Evolutionary conservation across 2,888 invertebrate genomes (phyloP).

Genomic region (Troides aeacus): DNA sequence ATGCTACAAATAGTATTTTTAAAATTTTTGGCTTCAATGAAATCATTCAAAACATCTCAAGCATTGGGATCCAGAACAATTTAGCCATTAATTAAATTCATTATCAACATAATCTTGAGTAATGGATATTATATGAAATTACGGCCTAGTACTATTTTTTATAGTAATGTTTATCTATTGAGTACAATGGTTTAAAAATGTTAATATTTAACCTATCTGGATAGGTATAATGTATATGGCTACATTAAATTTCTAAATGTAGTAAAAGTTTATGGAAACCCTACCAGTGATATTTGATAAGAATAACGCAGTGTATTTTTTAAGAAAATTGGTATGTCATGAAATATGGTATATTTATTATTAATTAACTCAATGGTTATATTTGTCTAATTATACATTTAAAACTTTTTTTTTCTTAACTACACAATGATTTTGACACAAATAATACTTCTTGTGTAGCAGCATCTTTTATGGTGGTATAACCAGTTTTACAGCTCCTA

Average conservation of each 20-base stretch:
- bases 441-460: conserved; percentile 7
- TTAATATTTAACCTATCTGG: neutral
- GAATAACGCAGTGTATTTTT: neutral
- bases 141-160: neutral
- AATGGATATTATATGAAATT: neutral
- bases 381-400: neutral
- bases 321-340: too few relatives aligned
- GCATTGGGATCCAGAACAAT: neutral
- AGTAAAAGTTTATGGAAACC: neutral
- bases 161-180: neutral
- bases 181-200: neutral
- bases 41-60: neutral
- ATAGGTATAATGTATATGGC: neutral
- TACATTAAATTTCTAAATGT: neutral
- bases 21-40: neutral
- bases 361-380: neutral
- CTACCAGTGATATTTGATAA: neutral
- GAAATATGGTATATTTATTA: too few relatives aligned
- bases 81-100: neutral
- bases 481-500: conserved; percentile 43
- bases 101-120: neutral
- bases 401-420: neutral
- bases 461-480: neutral
- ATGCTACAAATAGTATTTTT: neutral
- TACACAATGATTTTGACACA: conserved; percentile 17